Percentiles rank a stretch among this genome's conserved stretches.
Evolutionary conservation across 2,113 vertebrate genomes (phyloP).

Genomic region (Vulpes vulpes): DNA sequence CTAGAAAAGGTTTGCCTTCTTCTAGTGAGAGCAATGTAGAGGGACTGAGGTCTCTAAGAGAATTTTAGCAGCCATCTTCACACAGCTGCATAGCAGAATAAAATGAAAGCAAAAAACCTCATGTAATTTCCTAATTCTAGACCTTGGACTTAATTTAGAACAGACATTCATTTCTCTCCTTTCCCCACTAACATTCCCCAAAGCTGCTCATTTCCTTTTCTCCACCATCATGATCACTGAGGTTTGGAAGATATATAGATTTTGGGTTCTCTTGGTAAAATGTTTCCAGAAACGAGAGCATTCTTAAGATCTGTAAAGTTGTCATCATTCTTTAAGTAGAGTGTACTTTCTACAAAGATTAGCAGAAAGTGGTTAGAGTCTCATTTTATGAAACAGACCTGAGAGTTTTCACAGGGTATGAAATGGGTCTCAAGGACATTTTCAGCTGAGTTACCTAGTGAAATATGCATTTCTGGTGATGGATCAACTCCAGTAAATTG

Average conservation of each 20-base stretch:
- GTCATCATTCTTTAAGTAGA: slow-evolving; percentile 13
- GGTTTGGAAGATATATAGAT: neutral
- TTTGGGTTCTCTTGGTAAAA: slow-evolving; percentile 1
- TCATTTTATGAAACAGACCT: slow-evolving; percentile 50
- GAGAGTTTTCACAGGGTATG: slow-evolving; percentile 43
- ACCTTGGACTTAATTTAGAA: slow-evolving; percentile 11
- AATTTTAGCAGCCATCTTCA: slow-evolving; percentile 4
- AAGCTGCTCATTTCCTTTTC: slow-evolving; percentile 5
- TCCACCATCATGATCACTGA: neutral
- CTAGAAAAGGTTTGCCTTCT: neutral
- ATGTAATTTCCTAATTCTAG: slow-evolving; percentile 47
- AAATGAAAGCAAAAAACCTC: neutral
- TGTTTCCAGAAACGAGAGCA: slow-evolving; percentile 9
- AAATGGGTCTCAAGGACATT: slow-evolving; percentile 39
- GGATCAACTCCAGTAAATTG: neutral
- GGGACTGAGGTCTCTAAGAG: neutral
- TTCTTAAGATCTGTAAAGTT: slow-evolving; percentile 16
- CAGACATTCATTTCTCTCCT: neutral
- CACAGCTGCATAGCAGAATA: neutral
- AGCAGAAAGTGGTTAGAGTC: neutral
- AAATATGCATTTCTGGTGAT: slow-evolving; percentile 5
- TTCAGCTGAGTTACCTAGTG: slow-evolving; percentile 4
- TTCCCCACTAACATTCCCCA: neutral
- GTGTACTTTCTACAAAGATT: slow-evolving; percentile 36
- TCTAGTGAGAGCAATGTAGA: neutral